phyloP scores from a whole-genome alignment of 2,113 vertebrate species.

The Cervus canadensis region DNA sequence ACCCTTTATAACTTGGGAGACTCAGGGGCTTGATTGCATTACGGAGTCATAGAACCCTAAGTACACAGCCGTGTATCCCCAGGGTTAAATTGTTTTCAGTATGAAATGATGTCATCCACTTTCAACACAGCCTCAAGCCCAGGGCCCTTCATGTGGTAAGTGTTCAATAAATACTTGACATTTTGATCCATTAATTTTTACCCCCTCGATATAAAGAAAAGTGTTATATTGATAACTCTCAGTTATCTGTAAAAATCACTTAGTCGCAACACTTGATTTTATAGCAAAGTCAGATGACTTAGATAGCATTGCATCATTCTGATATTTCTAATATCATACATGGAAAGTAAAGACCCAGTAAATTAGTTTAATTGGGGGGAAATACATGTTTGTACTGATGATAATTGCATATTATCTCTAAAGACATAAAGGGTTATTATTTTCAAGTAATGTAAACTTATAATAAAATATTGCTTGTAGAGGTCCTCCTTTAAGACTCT shows the following conservation, averaged over 20 bases:
- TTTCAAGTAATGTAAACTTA: not conserved
- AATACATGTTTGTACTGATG: not conserved
- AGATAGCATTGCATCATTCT: not conserved
- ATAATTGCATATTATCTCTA: not conserved
- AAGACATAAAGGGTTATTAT: not conserved
- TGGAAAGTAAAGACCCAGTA: not conserved
- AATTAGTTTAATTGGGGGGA: not conserved
- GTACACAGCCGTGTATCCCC: not conserved
- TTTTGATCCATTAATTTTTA: conserved; percentile 41
- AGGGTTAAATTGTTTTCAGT: conserved; percentile 7
- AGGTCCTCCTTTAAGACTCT: not conserved
- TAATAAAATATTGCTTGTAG: not conserved
- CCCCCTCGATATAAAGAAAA: not conserved
- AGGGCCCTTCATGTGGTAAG: not conserved
- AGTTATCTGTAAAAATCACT: conserved; percentile 3
- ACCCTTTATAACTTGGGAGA: conserved; percentile 1
- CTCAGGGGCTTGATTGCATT: conserved; percentile 1
- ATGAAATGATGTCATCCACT: conserved; percentile 27
- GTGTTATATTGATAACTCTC: not conserved
- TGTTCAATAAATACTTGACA: conserved; percentile 14
- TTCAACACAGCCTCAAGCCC: not conserved
- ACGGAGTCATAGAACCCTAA: not conserved
- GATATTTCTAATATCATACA: not conserved
- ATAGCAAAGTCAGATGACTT: not conserved
- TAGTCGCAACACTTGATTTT: not conserved